Base-by-base conservation (phyloP, 2,888 invertebrate genomes). In the Cataglyphis livida region DNA sequence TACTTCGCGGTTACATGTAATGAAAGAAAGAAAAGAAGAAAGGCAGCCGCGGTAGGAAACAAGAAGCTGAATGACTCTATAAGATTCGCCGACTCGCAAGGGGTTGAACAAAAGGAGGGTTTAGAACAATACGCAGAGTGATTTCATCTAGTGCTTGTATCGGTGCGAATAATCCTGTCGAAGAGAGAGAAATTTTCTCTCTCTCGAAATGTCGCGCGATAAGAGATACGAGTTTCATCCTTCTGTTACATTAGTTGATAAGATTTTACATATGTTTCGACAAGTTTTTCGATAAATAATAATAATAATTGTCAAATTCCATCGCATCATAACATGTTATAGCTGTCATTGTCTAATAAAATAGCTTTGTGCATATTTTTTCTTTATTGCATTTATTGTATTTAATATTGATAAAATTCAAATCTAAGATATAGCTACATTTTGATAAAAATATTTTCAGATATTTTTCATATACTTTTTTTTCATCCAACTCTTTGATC, bases 11-110 rank as follows among this genome's bases (percentile, higher is more conserved):
- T 59, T 78, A 25, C 70, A n/a, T 71, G 59, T 79, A 79, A 79
- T 61, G 78, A 79, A 59, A 51, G n/a, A 48, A 48, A 65, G 76
- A 65, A 65, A 65, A 59, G 65, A 48, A 44, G 59, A 48, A 82
- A 65, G 65, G 35, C 64, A 48, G 1, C 44, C 9, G 32, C 9
- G 32, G 76, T 44, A 32, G 38, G 71, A 71, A 79, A 79, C 71
- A 79, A 79, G 78, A 79, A 71, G 78, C 71, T 78, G 78, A 78
- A 59, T 78, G 78, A 59, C 70, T 71, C 44, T 78, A 59, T 59
- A 65, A 76, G 75, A 76, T 35, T 18, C 44, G 21, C 44, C 32
- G 54, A 7, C 38, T 41, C 66, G 70, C 70, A 18, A 59, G 35
- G 32, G 59, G 35, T 59, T 32, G 44, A 79, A 79, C 59, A 71